Percentiles rank a stretch among this genome's conserved stretches.
phyloP scores from a whole-genome alignment of 2,888 invertebrate genomes.

The Coenonympha arcania region DNA sequence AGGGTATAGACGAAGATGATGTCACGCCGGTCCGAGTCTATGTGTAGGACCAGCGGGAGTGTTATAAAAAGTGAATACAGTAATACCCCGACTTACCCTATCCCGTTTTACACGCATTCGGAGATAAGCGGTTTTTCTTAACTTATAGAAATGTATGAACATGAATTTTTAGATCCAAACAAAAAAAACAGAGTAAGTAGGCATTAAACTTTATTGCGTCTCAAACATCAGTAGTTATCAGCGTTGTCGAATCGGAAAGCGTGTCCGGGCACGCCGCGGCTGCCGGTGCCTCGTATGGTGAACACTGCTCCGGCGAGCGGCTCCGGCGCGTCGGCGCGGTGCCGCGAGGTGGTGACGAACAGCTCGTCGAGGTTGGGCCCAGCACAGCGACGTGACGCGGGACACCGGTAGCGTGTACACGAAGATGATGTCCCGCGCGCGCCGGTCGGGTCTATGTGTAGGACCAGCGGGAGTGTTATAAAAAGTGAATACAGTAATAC shows the following conservation, averaged over 20 bases:
- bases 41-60: conserved; percentile 70
- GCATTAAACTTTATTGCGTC: too few relatives aligned
- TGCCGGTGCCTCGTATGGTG: conserved; percentile 50
- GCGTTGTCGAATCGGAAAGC: conserved; percentile 48
- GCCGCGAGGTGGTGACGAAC: conserved; percentile 74
- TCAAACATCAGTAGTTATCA: conserved; percentile 41
- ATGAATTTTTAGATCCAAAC: too few relatives aligned
- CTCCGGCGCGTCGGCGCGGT: too few relatives aligned
- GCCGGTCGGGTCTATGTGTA: conserved; percentile 71
- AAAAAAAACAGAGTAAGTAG: too few relatives aligned
- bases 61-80: too few relatives aligned
- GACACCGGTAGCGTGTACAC: conserved; percentile 72
- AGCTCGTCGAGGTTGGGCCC: conserved; percentile 76
- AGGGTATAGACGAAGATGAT: conserved; percentile 67
- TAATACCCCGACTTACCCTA: too few relatives aligned
- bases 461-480: conserved; percentile 69
- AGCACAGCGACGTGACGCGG: conserved; percentile 77
- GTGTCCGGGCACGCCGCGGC: conserved; percentile 39
- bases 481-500: too few relatives aligned
- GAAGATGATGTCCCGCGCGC: conserved; percentile 56
- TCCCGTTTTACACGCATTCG: too few relatives aligned
- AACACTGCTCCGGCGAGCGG: conserved; percentile 55
- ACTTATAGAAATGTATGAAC: too few relatives aligned
- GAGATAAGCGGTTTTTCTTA: too few relatives aligned
- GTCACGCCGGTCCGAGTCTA: conserved; percentile 67